Evolutionary conservation across 2,113 vertebrate genomes (phyloP).

Genomic region (Cricetomys ansorgei): DNA sequence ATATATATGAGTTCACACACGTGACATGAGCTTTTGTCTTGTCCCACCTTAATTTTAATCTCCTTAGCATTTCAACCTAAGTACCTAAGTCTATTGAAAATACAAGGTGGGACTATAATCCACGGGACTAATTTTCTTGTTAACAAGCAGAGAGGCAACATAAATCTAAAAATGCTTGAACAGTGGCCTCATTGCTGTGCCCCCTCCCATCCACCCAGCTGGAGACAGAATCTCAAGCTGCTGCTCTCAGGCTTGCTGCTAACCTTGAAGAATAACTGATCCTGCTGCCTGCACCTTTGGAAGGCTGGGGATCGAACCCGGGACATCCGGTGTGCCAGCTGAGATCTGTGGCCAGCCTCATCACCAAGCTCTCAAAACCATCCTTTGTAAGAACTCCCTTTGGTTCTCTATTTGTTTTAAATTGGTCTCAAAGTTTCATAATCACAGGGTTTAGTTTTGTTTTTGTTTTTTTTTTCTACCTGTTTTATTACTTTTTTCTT

Average conservation of each 20-base stretch:
- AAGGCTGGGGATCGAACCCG: not conserved
- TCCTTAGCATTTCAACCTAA: slow-evolving; percentile 27
- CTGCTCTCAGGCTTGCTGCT: not conserved
- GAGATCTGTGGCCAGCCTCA: not conserved
- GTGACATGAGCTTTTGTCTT: slow-evolving; percentile 21
- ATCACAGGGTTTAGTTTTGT: not conserved
- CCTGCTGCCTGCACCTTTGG: not conserved
- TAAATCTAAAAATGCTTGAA: not conserved
- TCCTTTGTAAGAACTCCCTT: not conserved
- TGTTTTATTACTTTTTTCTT: not conserved
- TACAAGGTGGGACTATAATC: not conserved
- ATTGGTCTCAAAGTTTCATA: not conserved
- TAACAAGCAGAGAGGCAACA: not conserved
- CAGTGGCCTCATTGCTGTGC: not conserved
- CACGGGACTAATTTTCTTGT: not conserved
- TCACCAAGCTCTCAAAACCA: not conserved
- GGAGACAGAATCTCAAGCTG: not conserved
- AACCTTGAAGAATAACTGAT: not conserved
- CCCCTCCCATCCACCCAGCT: too few species aligned
- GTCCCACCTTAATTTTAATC: slow-evolving; percentile 50
- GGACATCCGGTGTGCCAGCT: not conserved
- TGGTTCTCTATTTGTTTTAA: not conserved
- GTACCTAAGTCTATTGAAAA: slow-evolving; percentile 1
- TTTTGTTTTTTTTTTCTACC: not conserved
- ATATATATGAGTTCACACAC: not conserved